Conservation (phyloP, 1,140 invertebrate genomes). For the Caenorhabditis remanei region DNA sequence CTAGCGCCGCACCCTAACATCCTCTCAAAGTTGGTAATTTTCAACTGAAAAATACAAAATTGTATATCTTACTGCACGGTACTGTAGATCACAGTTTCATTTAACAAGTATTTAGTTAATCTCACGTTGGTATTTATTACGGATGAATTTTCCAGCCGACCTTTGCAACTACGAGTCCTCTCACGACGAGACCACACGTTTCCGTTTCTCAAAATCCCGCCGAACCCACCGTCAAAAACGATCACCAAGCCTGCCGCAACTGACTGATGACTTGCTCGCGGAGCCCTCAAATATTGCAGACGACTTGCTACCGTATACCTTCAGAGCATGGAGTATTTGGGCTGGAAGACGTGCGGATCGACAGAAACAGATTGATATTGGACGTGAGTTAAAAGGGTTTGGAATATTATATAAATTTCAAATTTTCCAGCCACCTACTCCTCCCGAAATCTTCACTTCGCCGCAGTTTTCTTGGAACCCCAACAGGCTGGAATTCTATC, state of each 20-base stretch:
- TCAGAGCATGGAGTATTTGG: slow-evolving; percentile 39
- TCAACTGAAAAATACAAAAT: too few species aligned
- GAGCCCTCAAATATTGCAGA: slow-evolving; percentile 30
- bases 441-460: slow-evolving; percentile 25
- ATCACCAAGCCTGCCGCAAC: not conserved
- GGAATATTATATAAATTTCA: not conserved
- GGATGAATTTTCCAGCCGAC: too few species aligned
- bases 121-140: not conserved
- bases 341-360: not conserved
- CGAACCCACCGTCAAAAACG: not conserved
- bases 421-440: slow-evolving; percentile 3
- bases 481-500: slow-evolving; percentile 40
- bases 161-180: slow-evolving; percentile 28
- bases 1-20: too few species aligned
- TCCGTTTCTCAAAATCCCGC: not conserved
- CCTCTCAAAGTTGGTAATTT: too few species aligned
- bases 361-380: slow-evolving; percentile 46
- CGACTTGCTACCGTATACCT: slow-evolving; percentile 31
- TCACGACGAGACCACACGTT: slow-evolving; percentile 14
- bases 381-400: not conserved
- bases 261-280: slow-evolving; percentile 16
- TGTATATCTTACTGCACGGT: too few species aligned
- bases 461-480: slow-evolving; percentile 21
- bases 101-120: too few species aligned
- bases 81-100: too few species aligned